Percentiles rank a stretch among this genome's conserved stretches.
phyloP scores from a whole-genome alignment of 64 coral and sea anemone species.

The Porites lutea region DNA sequence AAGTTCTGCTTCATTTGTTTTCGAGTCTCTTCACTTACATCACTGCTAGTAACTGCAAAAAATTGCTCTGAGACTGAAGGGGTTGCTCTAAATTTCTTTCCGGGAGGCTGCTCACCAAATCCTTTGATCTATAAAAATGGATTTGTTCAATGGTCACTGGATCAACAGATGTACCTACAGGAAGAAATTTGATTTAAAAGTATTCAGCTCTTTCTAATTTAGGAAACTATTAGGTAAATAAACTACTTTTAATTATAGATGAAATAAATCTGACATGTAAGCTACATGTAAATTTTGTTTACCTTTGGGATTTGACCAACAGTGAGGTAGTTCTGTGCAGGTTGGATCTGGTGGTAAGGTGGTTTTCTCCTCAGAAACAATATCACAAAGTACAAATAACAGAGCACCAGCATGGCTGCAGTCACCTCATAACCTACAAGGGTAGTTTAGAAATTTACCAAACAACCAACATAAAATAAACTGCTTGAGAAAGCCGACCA shows the following conservation, averaged over 20 bases:
- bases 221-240: conserved; percentile 29
- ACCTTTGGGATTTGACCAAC: conserved; percentile 67
- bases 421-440: conserved; percentile 7
- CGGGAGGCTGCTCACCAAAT: conserved; percentile 66
- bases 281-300: conserved; percentile 24
- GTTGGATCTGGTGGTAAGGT: conserved; percentile 46
- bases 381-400: conserved; percentile 63
- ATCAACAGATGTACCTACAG: conserved; percentile 48
- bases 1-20: conserved; percentile 46
- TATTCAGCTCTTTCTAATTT: conserved; percentile 9
- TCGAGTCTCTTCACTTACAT: background rate
- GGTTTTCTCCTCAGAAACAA: conserved; percentile 52
- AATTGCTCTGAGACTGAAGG: conserved; percentile 48
- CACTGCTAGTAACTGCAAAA: conserved; percentile 33
- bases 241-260: background rate
- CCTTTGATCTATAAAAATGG: conserved; percentile 66
- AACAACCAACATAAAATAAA: conserved; percentile 19
- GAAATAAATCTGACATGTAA: conserved; percentile 2
- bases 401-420: conserved; percentile 67
- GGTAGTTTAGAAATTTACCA: conserved; percentile 20
- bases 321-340: conserved; percentile 57
- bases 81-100: conserved; percentile 61
- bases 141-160: conserved; percentile 65
- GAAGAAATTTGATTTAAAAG: background rate
- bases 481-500: background rate